phyloP scores from a whole-genome alignment of 2,888 invertebrate genomes.

The Melieria picta region DNA sequence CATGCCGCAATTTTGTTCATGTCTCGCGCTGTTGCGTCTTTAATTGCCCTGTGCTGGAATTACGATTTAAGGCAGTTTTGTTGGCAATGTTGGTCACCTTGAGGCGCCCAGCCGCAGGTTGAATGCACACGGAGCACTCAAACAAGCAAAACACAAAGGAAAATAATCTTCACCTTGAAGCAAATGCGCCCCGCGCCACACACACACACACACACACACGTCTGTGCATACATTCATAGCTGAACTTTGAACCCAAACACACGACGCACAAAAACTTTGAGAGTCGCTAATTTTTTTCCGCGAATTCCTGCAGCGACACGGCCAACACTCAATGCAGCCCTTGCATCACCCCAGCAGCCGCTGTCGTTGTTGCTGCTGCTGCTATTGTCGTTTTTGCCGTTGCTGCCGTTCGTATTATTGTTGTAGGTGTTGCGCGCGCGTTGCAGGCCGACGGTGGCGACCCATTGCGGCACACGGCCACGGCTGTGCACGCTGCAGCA shows the following conservation, averaged over 20 bases:
- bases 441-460: constrained; percentile 29
- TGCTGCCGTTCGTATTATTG: constrained; percentile 28
- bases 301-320: constrained; percentile 35
- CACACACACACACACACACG: constrained; percentile 16
- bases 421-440: constrained; percentile 7
- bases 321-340: neutral
- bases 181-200: constrained; percentile 1
- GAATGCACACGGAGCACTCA: no score
- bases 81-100: no score
- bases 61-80: no score
- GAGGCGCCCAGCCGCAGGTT: no score
- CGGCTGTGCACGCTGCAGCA: constrained; percentile 34
- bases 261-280: constrained; percentile 16
- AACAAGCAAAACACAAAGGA: neutral
- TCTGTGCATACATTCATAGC: neutral
- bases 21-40: no score
- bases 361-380: constrained; percentile 24
- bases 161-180: constrained; percentile 31
- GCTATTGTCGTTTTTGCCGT: constrained; percentile 3
- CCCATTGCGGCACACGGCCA: neutral
- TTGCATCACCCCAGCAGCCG: constrained; percentile 2
- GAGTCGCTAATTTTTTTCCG: constrained; percentile 20
- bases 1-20: no score
- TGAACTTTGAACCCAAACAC: constrained; percentile 1
- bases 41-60: no score